Base-by-base conservation (phyloP, 1,140 invertebrate genomes). In the Lutraria rhynchaena region DNA sequence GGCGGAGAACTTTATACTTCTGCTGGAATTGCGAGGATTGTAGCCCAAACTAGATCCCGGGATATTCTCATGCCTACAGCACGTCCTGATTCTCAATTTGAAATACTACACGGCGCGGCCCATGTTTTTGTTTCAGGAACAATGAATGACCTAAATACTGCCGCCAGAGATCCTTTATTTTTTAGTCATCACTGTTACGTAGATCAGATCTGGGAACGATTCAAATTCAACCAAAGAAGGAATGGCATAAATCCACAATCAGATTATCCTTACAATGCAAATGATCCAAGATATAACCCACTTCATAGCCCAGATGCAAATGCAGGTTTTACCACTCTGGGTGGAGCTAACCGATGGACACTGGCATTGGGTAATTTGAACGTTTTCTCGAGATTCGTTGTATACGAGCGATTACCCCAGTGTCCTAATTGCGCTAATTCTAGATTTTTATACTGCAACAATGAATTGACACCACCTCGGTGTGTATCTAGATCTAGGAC, bases 161-260 rank as follows among this genome's bases (percentile, higher is more conserved):
- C 90, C 11, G 70, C 92, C 29, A 90, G 88, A 60, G 93, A 93
- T 81, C 89, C 90, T 0, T 81, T 91, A 19, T 93, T 93, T 83
- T 93, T 91, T 83, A 78, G 91, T 70, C 91, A 93, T 81, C 93
- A 93, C 81, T 75, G 84, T 41, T 93, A 90, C 80, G 85, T 93
- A 19, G 92, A 93, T 83, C 86, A 87, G 57, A 78, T 90, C 17
- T 89, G 87, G 87, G 84, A 89, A 58, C 29, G 82, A 46, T 90
- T 89, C 60, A 61, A 87, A 58, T 15, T 75, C 15, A 85, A 85
- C 19, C 85, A 89, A 69, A 83, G 85, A 9, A 41, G 3, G 7
- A 29, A 51, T 0, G 78, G 78, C 17, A 81, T 86, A 15, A 71
- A 88, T 37, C 85, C 88, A 31, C 51, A 63, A 3, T 33, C 35